Base-by-base conservation (phyloP, 2,797 vertebrate genomes). In the Odontamblyopus lacepedii region DNA sequence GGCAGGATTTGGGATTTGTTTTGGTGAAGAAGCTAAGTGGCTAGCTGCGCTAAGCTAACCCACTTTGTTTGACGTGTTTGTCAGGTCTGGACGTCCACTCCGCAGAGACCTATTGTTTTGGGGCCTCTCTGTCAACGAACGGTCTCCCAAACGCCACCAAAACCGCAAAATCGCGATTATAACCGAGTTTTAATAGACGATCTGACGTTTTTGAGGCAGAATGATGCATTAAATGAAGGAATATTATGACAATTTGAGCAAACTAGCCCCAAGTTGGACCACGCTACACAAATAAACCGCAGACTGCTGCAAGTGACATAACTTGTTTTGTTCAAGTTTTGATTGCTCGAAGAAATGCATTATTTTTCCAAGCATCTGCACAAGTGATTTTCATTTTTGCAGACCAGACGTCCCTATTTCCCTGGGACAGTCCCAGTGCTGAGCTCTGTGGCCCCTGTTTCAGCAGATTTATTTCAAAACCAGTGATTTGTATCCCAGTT, bases 61-160 rank as follows among this genome's bases (percentile, higher is more conserved):
- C 84, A 90, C 88, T 89, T 90, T 90, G 90, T 92, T 90, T 89
- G 90, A 89, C 83, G 88, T 89, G 88, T 92, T 90, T 89, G 90
- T 91, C 91, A 91, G 90, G 84, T 90, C 87, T 78, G 76, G 71
- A 75, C 83, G 83, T 81, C 87, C 85, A 74, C 83, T 84, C 64
- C 74, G 75, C 85, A 75, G 69, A 78, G 71, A 64, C 67, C 88
- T 71, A 78, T 90, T 89, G 86, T 89, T 78, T 76, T 67, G 53
- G 41, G 30, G 62, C 53, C 18, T 48, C 69, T 41, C 32, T 11
- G 8, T 6, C 48, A 27, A 63, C 61, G 27, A 77, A 66, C 4
- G 51, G 41, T 29, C 38, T 51, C 2, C 8, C 50, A 41, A 30
- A 15, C 57, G 2, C 27, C 29, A 16, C 6, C 27, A 30, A 18